Base-by-base conservation (phyloP, 37 sponge, comb jelly and placozoan genomes). In the Chondrosia reniformis region DNA sequence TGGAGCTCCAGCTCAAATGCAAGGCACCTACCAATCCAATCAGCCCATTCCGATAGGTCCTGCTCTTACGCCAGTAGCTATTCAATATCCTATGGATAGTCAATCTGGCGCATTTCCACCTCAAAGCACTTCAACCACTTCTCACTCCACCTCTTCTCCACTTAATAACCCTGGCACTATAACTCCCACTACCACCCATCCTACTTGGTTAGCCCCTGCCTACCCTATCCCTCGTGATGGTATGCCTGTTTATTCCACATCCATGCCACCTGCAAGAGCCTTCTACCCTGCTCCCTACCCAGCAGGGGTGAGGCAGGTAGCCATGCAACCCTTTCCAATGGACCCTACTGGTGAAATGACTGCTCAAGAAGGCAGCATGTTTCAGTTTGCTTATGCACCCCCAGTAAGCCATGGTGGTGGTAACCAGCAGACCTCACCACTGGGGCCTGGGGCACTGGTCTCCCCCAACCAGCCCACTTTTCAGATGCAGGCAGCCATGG, bases 351-450 rank as follows among this genome's bases (percentile, higher is more conserved):
- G 72, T 24, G 72, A 69, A 38, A 31, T 69, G 2, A 41, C 72
- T 1, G 41, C 43, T n/a, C 72, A 36, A 2, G 72, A 69, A 6
- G 72, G 72, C 41, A n/a, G n/a, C n/a, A 69, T 69, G 72, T 69
- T 69, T 6, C 72, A 69, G n/a, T 69, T 69, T 69, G 72, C 72
- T 25, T 69, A 69, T 69, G 72, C 72, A 24, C 72, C 72, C 42
- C 72, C 72, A 13, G 42, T 69, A 44, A 69, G 22, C 43, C 72
- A 31, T 24, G 22, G 39, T n/a, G 24, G n/a, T 1, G 44, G 44
- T 0, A 69, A 13, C 39, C 58, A 56, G 58, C 72, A 69, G 72
- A 10, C 72, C 72, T 69, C 72, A 15, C 72, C 72, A 1, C 22
- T 69, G 44, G 72, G 72, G 10, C 72, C 72, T 4, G 72, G 72